Base-by-base conservation (phyloP, 1,140 invertebrate genomes). In the Apocrypta bakeri region DNA sequence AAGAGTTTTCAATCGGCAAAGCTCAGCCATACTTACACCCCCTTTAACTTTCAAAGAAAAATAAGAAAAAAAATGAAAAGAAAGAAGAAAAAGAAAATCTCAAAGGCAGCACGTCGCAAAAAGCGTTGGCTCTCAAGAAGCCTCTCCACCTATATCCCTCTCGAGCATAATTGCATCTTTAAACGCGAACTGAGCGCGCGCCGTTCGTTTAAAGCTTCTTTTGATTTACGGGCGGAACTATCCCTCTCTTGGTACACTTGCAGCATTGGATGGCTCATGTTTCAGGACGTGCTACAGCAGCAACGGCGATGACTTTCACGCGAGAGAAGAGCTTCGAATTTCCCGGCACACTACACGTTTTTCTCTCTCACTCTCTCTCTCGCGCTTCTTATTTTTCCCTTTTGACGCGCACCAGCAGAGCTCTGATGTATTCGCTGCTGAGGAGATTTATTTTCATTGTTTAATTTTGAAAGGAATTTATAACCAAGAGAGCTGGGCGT, bases 91-190 rank as follows among this genome's bases (percentile, higher is more conserved):
- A 37, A 37, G 33, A 21, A n/a, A 56, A 56, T 56, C 17, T n/a
- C 48, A 56, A 56, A 56, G 63, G 24, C 24, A 66, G 27, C 8
- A 12, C 63, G n/a, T 25, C 27, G 24, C 64, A 79, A 78, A 42
- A 68, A 56, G 63, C 24, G 33, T 21, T 24, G 12, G 61, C 31
- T n/a, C 33, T 29, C 56, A 40, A 71, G 68, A 81, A 81, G 42
- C 75, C 37, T 81, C 73, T 80, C 83, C 56, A 83, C 14, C 37
- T 48, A 84, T 73, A 75, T 72, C 27, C 68, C 25, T 25, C 17
- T 2, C 63, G 33, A 56, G 21, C 74, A 63, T 83, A 84, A 84
- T 84, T 84, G 83, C 83, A 81, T 84, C 83, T 48, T 66, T 71
- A 84, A 84, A 84, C 68, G 79, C 72, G 79, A 84, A 74, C 71